Base-by-base conservation (phyloP, 1,140 invertebrate genomes). In the Drosophila dunni region DNA sequence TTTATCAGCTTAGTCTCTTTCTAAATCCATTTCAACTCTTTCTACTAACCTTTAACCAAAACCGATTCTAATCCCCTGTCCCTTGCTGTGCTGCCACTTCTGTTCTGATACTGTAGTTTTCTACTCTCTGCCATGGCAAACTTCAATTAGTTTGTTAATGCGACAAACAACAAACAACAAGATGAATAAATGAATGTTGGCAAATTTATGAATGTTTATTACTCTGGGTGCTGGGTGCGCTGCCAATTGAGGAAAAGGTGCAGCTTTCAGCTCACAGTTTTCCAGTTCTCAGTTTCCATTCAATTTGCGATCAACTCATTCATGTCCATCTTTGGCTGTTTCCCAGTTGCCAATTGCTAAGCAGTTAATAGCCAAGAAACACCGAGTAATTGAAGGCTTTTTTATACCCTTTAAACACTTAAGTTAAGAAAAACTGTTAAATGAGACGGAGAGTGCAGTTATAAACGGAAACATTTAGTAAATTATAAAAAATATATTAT, bases 201-300 rank as follows among this genome's bases (percentile, higher is more conserved):
- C 71, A 51, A 75, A 79, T 71, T 75, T 63, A 66, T 77, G 63
- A 76, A 82, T 60, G 63, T 81, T 78, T 78, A 78, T 78, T 81
- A 51, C 54, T 46, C 15, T n/a, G n/a, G n/a, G n/a, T n/a, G 79
- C 64, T 78, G 70, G 82, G 82, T 81, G 81, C 62, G 78, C 78
- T 79, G 54, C 57, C 61, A 85, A 84, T 84, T 78, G 66, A 75
- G 81, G 75, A 86, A 85, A 38, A 81, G 81, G 81, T 84, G 81
- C 81, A 85, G 81, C 73, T 29, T 62, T 78, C 81, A 85, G 81
- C 72, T 24, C 50, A 29, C 24, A 29, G 24, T 29, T 29, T 29
- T 29, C 24, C 24, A 29, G 24, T 29, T 29, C 57, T 60, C 44
- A 72, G 57, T 58, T 67, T n/a, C 64, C 38, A 51, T 67, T 64